phyloP scores from a whole-genome alignment of 2,113 vertebrate genomes.

The Coturnix japonica region DNA sequence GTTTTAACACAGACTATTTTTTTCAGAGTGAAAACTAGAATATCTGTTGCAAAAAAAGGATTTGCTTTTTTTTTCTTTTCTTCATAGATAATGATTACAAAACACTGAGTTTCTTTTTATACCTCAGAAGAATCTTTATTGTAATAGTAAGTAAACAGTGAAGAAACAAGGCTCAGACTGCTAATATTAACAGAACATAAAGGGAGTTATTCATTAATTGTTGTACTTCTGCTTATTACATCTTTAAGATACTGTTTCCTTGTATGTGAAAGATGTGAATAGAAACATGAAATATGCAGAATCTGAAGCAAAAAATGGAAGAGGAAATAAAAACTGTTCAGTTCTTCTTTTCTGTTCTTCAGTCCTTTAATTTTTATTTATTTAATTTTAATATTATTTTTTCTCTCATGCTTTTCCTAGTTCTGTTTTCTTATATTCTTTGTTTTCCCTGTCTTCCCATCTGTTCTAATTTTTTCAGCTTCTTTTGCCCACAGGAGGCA shows the following conservation, averaged over 20 bases:
- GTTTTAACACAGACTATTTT: not conserved
- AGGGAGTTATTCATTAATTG: not conserved
- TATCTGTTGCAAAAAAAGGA: not conserved
- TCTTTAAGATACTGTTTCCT: not conserved
- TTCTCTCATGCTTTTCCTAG: not conserved
- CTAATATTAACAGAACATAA: not conserved
- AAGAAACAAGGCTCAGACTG: not conserved
- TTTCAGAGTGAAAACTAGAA: not conserved
- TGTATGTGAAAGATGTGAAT: not conserved
- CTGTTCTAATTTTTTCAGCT: not conserved
- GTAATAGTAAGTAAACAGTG: not conserved
- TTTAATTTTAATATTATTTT: too few relatives aligned
- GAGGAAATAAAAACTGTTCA: not conserved
- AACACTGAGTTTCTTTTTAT: not conserved
- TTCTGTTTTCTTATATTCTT: not conserved
- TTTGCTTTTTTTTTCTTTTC: not conserved
- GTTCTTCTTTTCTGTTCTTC: not conserved
- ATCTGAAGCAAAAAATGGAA: not conserved
- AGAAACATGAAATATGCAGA: not conserved
- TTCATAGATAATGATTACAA: not conserved
- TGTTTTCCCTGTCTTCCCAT: not conserved
- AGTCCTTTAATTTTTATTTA: not conserved
- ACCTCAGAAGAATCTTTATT: not conserved
- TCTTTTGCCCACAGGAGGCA: not conserved
- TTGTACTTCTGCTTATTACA: not conserved